A percentile compares a stretch with the other conserved stretches of the same genome.
These are phyloP conservation scores for Cryptocephalus moraei DNA, from an alignment of 2,888 invertebrate genomes.

Conservation along the genomic window DNA sequence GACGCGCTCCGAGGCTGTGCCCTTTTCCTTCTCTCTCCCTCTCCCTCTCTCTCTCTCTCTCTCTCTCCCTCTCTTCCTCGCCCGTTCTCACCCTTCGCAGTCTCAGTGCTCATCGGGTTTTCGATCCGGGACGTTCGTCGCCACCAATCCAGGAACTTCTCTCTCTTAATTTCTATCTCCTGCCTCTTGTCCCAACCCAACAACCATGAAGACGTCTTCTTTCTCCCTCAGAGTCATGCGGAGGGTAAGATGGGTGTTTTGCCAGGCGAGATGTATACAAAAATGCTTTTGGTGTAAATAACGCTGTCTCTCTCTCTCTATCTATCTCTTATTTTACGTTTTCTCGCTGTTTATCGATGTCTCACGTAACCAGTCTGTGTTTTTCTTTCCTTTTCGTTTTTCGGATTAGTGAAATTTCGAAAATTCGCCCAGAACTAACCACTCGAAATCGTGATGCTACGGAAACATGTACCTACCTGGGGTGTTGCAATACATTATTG, in stretches of 20 bases:
- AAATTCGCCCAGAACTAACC: too few relatives aligned
- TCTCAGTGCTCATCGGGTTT: constrained; percentile 3
- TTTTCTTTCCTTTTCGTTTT: too few relatives aligned
- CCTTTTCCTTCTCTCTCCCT: background rate
- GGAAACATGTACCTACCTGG: too few relatives aligned
- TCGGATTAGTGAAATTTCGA: too few relatives aligned
- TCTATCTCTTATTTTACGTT: too few relatives aligned
- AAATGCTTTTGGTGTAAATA: too few relatives aligned
- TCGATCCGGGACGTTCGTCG: constrained; percentile 1
- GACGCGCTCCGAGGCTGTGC: background rate
- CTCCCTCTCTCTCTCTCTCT: background rate
- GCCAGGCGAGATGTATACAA: too few relatives aligned
- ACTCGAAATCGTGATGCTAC: too few relatives aligned
- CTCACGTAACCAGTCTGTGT: too few relatives aligned
- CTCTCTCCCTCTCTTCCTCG: background rate
- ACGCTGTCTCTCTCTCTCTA: too few relatives aligned
- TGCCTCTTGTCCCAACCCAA: constrained; percentile 2
- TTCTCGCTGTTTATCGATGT: too few relatives aligned
- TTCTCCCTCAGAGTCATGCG: constrained; percentile 70
- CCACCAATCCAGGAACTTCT: constrained; percentile 3
- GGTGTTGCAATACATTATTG: too few relatives aligned
- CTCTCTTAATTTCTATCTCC: constrained; percentile 2
- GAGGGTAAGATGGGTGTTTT: constrained; percentile 49
- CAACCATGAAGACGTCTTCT: constrained; percentile 66
- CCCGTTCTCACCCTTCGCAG: background rate